Evolutionary conservation across 2,888 invertebrate genomes (phyloP).

Genomic region (Tenthredo distinguenda): DNA sequence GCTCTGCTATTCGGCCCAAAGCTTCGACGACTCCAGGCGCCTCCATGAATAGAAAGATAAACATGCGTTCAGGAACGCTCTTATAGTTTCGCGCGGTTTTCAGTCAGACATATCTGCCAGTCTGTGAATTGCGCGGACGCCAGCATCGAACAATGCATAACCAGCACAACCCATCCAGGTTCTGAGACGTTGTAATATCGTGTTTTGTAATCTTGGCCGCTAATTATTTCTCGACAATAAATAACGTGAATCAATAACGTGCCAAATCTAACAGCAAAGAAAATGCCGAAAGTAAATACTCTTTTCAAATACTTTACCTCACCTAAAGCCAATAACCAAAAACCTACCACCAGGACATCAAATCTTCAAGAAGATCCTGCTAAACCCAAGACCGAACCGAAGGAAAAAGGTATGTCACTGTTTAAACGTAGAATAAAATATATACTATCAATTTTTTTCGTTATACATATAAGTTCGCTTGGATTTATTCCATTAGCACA

Average conservation of each 20-base stretch:
- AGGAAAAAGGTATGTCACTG: constrained; percentile 55
- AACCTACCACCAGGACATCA: constrained; percentile 43
- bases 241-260: not conserved
- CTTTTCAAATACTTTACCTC: constrained; percentile 85
- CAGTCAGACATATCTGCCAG: not conserved
- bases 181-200: not conserved
- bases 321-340: constrained; percentile 66
- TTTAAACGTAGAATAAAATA: not conserved
- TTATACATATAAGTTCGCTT: not conserved
- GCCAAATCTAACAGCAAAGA: not conserved
- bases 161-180: not conserved
- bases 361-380: constrained; percentile 44
- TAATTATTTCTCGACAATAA: not conserved
- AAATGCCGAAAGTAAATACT: constrained; percentile 80
- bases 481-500: not conserved
- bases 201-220: not conserved
- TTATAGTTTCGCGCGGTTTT: constrained; percentile 37
- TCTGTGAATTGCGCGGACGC: constrained; percentile 9
- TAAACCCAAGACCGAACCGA: constrained; percentile 58
- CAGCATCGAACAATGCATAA: not conserved
- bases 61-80: constrained; percentile 29
- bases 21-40: not conserved
- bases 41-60: not conserved
- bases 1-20: too few species aligned
- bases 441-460: not conserved